Evolutionary conservation across 2,888 invertebrate genomes (phyloP).

Genomic region (Macrosiphum euphorbiae): DNA sequence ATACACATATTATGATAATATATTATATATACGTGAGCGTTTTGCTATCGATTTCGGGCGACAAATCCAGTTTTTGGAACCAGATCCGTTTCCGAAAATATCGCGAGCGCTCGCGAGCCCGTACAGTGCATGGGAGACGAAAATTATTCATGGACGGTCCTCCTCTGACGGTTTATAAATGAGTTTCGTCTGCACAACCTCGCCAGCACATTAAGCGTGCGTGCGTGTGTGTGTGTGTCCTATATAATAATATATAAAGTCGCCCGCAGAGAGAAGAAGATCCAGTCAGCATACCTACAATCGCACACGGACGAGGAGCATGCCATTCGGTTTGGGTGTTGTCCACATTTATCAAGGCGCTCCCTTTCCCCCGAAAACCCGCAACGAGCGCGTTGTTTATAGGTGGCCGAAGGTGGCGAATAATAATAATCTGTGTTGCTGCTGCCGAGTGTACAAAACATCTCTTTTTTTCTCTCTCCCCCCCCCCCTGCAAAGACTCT

Average conservation of each 20-base stretch:
- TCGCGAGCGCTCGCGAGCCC: background rate
- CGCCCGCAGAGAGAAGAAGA: slow-evolving; percentile 62
- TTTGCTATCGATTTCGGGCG: slow-evolving; percentile 59
- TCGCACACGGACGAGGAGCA: background rate
- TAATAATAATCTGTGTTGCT: background rate
- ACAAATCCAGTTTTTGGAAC: slow-evolving; percentile 62
- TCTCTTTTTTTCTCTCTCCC: background rate
- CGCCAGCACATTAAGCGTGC: background rate
- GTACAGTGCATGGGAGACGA: background rate
- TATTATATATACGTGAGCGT: background rate
- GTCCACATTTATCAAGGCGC: slow-evolving; percentile 61
- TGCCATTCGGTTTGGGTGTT: slow-evolving; percentile 49
- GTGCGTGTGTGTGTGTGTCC: background rate
- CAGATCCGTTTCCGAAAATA: slow-evolving; percentile 62
- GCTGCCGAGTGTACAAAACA: background rate
- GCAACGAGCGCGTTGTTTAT: slow-evolving; percentile 6
- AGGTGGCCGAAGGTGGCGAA: slow-evolving; percentile 52
- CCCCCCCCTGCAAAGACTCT: background rate
- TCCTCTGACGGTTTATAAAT: slow-evolving; percentile 41
- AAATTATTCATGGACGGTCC: slow-evolving; percentile 44
- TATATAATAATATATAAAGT: slow-evolving; percentile 37
- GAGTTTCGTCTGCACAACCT: slow-evolving; percentile 27
- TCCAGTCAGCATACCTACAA: background rate
- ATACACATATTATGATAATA: background rate
- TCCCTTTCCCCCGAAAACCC: slow-evolving; percentile 52